Evolutionary conservation across 2,113 vertebrate genomes (phyloP).

Genomic region (Vanacampus margaritifer): DNA sequence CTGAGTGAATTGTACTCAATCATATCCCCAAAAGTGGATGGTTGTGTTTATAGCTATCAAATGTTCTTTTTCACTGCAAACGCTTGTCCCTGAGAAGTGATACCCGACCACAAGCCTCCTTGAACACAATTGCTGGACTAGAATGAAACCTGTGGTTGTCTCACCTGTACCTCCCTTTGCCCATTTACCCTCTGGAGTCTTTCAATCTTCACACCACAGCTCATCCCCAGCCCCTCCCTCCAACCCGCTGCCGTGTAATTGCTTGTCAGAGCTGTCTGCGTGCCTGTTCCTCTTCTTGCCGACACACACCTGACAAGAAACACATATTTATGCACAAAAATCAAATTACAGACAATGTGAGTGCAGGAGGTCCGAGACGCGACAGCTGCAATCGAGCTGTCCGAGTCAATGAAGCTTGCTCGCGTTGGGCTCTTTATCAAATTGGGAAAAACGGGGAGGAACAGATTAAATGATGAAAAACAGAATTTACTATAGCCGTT

Average conservation of each 20-base stretch:
- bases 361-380: slow-evolving; percentile 19
- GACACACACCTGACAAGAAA: slow-evolving; percentile 62
- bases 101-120: not conserved
- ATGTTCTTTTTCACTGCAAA: not conserved
- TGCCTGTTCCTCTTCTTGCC: slow-evolving; percentile 39
- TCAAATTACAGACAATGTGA: slow-evolving; percentile 62
- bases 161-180: slow-evolving; percentile 22
- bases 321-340: slow-evolving; percentile 67
- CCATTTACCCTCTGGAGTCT: slow-evolving; percentile 25
- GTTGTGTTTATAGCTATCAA: not conserved
- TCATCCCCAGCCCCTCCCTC: slow-evolving; percentile 37
- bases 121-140: slow-evolving; percentile 1
- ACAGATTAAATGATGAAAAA: slow-evolving; percentile 1
- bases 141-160: slow-evolving; percentile 2
- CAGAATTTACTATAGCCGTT: not conserved
- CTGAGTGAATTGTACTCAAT: not conserved
- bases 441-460: slow-evolving; percentile 7
- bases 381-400: not conserved
- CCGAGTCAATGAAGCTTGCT: slow-evolving; percentile 35
- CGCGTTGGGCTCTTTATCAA: slow-evolving; percentile 24
- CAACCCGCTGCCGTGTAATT: slow-evolving; percentile 61
- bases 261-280: slow-evolving; percentile 67
- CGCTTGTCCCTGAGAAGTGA: not conserved
- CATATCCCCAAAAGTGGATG: not conserved
- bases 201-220: slow-evolving; percentile 31